Base-by-base conservation (phyloP, 2,113 vertebrate genomes). In the Dipodomys merriami region DNA sequence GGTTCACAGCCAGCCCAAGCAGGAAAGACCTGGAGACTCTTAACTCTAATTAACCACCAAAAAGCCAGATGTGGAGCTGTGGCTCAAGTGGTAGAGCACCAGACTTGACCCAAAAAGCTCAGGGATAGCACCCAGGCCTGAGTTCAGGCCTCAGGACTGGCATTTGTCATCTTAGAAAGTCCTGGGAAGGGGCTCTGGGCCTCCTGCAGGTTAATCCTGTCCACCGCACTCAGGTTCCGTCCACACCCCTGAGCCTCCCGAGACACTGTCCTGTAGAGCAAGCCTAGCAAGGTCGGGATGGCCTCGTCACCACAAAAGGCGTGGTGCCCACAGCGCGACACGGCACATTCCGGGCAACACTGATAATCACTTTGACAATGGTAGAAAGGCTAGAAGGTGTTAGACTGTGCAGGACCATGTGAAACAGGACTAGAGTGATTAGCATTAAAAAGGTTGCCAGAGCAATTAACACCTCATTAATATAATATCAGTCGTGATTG, bases 381-480 rank as follows among this genome's bases (percentile, higher is more conserved):
- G 97, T 84, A 73, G 88, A 97, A 95, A 94, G 88, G 89, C 95
- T 95, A 69, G 90, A 96, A 95, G 96, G 91, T 96, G 96, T 86
- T 89, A 91, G 69, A 85, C 94, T 60, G 95, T 91, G 92, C 83
- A 80, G 81, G 92, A 96, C 95, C 93, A 89, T 94, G 94, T 39
- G 94, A 95, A 97, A 96, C 74, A 96, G 91, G 87, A 91, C 78
- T 80, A 78, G 92, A 96, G 96, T 96, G 90, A 96, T 98, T 95
- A 97, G 94, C 96, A 94, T 96, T 95, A 91, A 96, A 96, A 97
- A 97, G 95, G 91, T 94, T 97, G 95, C 85, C 88, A 95, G 93
- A 96, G 96, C 97, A 98, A 98, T 98, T 98, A 98, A 90, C 94
- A 95, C 95, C 95, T 97, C 96, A 97, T 98, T 97, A 98, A 97